phyloP scores from a whole-genome alignment of 2,113 vertebrate genomes.

The Ochotona princeps region DNA sequence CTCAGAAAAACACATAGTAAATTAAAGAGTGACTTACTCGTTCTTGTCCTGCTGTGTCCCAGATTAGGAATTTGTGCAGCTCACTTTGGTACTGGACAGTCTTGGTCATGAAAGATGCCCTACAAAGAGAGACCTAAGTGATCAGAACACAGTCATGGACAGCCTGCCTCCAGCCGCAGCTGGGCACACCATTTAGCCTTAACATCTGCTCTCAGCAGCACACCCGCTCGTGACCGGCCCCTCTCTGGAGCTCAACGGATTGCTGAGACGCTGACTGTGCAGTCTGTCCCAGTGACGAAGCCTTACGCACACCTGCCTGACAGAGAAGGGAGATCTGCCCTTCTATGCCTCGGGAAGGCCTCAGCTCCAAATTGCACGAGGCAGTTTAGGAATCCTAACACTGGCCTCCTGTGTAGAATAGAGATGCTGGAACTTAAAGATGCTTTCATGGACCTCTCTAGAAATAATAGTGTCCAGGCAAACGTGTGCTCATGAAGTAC shows the following conservation, averaged over 20 bases:
- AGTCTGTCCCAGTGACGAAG: neutral
- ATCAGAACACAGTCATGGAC: slow-evolving; percentile 62
- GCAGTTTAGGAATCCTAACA: neutral
- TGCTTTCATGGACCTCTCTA: neutral
- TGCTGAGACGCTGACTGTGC: neutral
- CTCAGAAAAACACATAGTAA: slow-evolving; percentile 61
- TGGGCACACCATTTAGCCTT: neutral
- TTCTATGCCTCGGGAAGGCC: neutral
- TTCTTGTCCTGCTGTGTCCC: slow-evolving; percentile 98
- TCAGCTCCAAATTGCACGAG: neutral
- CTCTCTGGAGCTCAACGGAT: neutral
- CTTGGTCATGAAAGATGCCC: slow-evolving; percentile 99
- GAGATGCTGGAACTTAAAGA: neutral
- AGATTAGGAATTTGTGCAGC: slow-evolving; percentile 98
- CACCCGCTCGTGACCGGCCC: neutral
- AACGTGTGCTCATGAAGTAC: neutral
- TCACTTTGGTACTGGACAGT: slow-evolving; percentile 98
- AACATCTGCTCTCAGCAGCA: neutral
- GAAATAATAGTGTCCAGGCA: neutral
- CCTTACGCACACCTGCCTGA: neutral
- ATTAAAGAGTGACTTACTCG: slow-evolving; percentile 88
- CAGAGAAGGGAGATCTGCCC: neutral
- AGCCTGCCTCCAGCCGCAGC: slow-evolving; percentile 43
- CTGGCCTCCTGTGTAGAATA: neutral
- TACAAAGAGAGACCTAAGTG: slow-evolving; percentile 82